phyloP scores from a whole-genome alignment of 53 echinoderm and acorn worm species.

The Paelopatides confundens region DNA sequence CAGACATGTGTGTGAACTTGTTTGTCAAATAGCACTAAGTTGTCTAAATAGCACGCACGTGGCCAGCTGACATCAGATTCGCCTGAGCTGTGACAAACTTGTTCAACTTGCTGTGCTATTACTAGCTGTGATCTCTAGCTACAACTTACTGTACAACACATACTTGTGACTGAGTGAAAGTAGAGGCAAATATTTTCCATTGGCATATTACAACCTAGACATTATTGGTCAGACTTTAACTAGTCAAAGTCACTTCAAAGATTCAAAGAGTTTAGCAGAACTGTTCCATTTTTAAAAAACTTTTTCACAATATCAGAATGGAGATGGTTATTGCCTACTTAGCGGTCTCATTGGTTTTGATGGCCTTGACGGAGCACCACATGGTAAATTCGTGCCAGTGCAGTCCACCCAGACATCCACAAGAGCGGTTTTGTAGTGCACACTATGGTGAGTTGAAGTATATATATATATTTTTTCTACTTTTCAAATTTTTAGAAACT shows the following conservation, averaged over 20 bases:
- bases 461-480: too few relatives aligned
- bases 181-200: too few relatives aligned
- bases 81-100: neutral
- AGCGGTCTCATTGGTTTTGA: neutral
- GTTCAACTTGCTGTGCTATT: neutral
- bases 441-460: conserved; percentile 79
- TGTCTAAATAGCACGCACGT: neutral
- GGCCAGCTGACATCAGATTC: neutral
- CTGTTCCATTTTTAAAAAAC: too few relatives aligned
- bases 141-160: too few relatives aligned
- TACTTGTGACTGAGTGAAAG: too few relatives aligned
- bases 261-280: too few relatives aligned
- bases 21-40: neutral
- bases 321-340: neutral
- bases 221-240: too few relatives aligned
- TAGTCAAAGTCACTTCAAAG: too few relatives aligned
- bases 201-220: too few relatives aligned
- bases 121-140: neutral
- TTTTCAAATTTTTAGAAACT: too few relatives aligned
- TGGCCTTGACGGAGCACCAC: conserved; percentile 19
- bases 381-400: conserved; percentile 77
- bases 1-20: conserved; percentile 27
- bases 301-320: neutral
- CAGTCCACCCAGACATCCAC: conserved; percentile 79
- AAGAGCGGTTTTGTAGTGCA: conserved; percentile 86